Conservation (phyloP, 2,888 invertebrate genomes). For the Glyphotaelius pellucidus region DNA sequence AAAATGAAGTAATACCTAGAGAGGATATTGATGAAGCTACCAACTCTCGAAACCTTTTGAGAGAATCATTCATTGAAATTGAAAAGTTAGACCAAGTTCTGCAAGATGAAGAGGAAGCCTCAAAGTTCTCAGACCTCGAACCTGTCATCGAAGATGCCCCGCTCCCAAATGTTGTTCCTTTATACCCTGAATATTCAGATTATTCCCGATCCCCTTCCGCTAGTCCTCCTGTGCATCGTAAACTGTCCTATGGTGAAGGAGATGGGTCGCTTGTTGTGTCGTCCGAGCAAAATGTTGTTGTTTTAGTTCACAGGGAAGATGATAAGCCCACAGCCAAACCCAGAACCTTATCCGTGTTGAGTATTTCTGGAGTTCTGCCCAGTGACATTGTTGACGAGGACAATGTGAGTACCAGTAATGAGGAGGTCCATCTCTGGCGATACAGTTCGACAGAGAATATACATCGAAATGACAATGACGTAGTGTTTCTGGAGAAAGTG, state of each 20-base stretch:
- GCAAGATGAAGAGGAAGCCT: conserved; percentile 74
- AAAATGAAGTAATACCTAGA: conserved; percentile 12
- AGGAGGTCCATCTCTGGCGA: conserved; percentile 7
- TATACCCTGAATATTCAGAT: conserved; percentile 5
- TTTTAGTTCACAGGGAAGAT: conserved; percentile 59
- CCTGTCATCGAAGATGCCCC: conserved; percentile 14
- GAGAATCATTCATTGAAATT: conserved; percentile 67
- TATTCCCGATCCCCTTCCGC: conserved; percentile 66
- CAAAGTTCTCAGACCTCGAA: conserved; percentile 70
- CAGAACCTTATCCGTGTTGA: neutral
- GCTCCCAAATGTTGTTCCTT: conserved; percentile 18
- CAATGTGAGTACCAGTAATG: conserved; percentile 67
- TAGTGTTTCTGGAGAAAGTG: neutral
- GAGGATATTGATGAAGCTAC: conserved; percentile 35
- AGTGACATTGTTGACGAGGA: conserved; percentile 71
- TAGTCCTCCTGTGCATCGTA: conserved; percentile 74
- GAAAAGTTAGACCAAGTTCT: conserved; percentile 75
- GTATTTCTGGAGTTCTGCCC: conserved; percentile 19
- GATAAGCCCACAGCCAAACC: neutral
- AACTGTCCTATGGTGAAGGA: conserved; percentile 72
- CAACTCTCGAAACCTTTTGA: conserved; percentile 7
- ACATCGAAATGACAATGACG: neutral
- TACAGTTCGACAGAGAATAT: neutral
- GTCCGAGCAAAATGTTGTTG: conserved; percentile 58
- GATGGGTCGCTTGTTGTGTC: conserved; percentile 42